Percentiles rank a stretch among this genome's conserved stretches.
phyloP scores from a whole-genome alignment of 2,113 vertebrate species.

The Clarias batrachus region DNA sequence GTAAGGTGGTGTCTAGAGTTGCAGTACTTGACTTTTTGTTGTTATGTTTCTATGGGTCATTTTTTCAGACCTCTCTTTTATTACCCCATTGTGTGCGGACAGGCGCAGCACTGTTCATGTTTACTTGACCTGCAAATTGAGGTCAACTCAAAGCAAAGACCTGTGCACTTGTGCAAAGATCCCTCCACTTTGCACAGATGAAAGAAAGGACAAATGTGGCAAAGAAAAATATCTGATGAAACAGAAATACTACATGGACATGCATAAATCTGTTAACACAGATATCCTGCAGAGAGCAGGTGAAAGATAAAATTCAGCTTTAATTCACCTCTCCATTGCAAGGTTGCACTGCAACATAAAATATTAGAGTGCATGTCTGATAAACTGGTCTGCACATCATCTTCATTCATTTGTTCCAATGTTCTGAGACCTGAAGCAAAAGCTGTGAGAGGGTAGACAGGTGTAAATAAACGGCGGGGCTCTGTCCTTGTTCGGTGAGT shows the following conservation, averaged over 20 bases:
- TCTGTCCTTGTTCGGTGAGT: slow-evolving; percentile 76
- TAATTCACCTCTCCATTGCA: not conserved
- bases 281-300: not conserved
- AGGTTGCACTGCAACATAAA: slow-evolving; percentile 24
- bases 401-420: slow-evolving; percentile 66
- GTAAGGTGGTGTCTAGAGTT: slow-evolving; percentile 22
- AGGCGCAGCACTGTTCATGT: slow-evolving; percentile 65
- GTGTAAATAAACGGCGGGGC: slow-evolving; percentile 75
- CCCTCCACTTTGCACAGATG: slow-evolving; percentile 29
- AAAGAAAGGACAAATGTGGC: slow-evolving; percentile 17
- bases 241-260: not conserved
- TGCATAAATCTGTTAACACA: slow-evolving; percentile 2
- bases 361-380: slow-evolving; percentile 19
- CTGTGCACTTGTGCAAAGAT: slow-evolving; percentile 45
- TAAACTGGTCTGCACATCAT: slow-evolving; percentile 34
- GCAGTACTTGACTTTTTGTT: slow-evolving; percentile 38
- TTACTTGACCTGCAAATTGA: slow-evolving; percentile 74
- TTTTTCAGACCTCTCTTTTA: slow-evolving; percentile 44
- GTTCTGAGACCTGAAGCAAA: slow-evolving; percentile 63
- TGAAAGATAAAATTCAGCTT: slow-evolving; percentile 26
- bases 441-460: slow-evolving; percentile 65
- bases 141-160: slow-evolving; percentile 70
- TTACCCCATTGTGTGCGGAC: slow-evolving; percentile 62
- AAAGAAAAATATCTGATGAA: not conserved
- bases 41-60: slow-evolving; percentile 38